Conservation (phyloP, 1,140 invertebrate genomes). For the Drosophila tropicalis region DNA sequence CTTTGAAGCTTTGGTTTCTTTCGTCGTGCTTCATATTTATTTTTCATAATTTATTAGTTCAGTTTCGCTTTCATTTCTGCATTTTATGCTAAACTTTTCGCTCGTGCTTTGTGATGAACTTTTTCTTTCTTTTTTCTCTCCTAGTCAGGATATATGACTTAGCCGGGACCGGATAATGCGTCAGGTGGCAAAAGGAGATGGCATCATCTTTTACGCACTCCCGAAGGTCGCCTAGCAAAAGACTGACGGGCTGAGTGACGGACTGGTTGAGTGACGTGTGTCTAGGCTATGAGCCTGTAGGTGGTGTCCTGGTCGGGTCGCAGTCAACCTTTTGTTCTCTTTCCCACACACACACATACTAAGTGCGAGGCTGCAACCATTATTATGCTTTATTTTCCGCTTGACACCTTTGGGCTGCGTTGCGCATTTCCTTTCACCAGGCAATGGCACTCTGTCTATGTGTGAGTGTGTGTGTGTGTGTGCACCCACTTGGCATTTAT, state of each 20-base stretch:
- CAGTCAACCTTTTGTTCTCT: constrained; percentile 33
- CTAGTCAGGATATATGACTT: not conserved
- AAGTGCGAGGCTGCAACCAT: constrained; percentile 53
- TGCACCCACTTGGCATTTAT: constrained; percentile 49
- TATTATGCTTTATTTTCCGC: constrained; percentile 80
- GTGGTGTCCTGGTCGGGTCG: constrained; percentile 15
- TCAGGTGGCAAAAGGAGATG: constrained; percentile 16
- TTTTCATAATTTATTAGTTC: constrained; percentile 65
- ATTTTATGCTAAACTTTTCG: constrained; percentile 10
- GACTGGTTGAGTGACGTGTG: constrained; percentile 28
- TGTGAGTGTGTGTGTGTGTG: not conserved
- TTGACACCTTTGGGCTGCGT: constrained; percentile 77
- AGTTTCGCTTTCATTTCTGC: constrained; percentile 20
- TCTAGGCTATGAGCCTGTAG: constrained; percentile 19
- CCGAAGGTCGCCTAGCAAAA: constrained; percentile 7
- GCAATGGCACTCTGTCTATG: constrained; percentile 10
- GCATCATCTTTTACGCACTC: constrained; percentile 33
- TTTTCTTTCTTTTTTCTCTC: not conserved
- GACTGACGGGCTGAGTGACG: constrained; percentile 25
- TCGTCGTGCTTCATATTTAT: not conserved
- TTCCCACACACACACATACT: constrained; percentile 12
- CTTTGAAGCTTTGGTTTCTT: constrained; percentile 44
- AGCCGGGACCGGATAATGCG: constrained; percentile 30
- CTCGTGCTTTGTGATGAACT: not conserved
- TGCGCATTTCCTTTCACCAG: constrained; percentile 74